phyloP scores from a whole-genome alignment of 2,888 invertebrate genomes.

The Andrena bucephala region DNA sequence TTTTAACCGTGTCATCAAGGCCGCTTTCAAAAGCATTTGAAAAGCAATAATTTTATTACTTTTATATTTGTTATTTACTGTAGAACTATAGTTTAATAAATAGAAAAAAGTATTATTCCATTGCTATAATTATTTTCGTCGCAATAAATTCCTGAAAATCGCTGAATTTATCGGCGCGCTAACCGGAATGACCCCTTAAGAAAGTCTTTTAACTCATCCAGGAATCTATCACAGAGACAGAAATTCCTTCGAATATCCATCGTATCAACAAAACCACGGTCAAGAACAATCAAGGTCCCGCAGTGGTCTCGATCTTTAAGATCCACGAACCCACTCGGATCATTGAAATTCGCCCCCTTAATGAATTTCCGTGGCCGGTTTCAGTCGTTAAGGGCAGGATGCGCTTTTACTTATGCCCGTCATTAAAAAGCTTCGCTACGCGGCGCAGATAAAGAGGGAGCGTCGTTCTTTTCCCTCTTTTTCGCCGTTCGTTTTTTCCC shows the following conservation, averaged over 20 bases:
- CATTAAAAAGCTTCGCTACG: slow-evolving; percentile 69
- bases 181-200: no score
- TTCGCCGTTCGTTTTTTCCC: neutral
- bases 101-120: no score
- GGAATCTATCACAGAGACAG: no score
- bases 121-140: no score
- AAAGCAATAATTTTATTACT: no score
- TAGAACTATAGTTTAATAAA: no score
- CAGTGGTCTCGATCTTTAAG: slow-evolving; percentile 14
- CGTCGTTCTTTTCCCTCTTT: slow-evolving; percentile 21
- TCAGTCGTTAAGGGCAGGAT: slow-evolving; percentile 71
- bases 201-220: no score
- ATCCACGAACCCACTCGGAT: slow-evolving; percentile 42
- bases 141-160: no score
- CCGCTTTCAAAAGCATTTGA: no score
- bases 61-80: no score
- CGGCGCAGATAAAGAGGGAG: slow-evolving; percentile 62
- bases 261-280: neutral
- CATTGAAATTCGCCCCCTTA: slow-evolving; percentile 56
- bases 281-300: neutral
- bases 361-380: slow-evolving; percentile 70
- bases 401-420: slow-evolving; percentile 71
- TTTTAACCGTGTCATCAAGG: no score
- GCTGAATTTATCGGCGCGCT: no score
- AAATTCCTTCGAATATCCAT: neutral